Percentiles rank a stretch among this genome's conserved stretches.
These are phyloP conservation scores for Aporrectodea caliginosa DNA, from an alignment of 1,140 invertebrate species.

Conservation along the genomic window DNA sequence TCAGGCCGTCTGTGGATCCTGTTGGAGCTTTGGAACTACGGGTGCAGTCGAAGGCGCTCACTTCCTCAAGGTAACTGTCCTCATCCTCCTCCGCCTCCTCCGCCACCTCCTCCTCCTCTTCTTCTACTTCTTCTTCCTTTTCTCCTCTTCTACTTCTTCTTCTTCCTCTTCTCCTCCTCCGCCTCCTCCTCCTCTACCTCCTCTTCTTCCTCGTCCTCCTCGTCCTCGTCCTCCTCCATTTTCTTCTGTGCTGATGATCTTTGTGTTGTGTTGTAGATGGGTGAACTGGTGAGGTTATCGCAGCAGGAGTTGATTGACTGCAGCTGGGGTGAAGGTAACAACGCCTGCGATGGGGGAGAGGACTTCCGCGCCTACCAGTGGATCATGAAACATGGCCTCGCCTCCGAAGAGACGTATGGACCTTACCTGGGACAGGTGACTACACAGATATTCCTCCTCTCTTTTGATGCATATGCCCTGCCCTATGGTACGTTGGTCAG, in stretches of 20 bases:
- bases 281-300: conserved; percentile 74
- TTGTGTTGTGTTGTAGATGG: conserved; percentile 62
- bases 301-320: conserved; percentile 89
- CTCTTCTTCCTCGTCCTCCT: too few species aligned
- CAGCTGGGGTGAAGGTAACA: conserved; percentile 92
- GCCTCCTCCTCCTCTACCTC: too few species aligned
- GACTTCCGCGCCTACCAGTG: conserved; percentile 82
- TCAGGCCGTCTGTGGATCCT: conserved; percentile 93
- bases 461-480: too few species aligned
- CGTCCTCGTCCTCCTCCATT: too few species aligned
- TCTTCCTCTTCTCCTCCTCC: too few species aligned
- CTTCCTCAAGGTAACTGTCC: conserved; percentile 63
- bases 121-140: too few species aligned
- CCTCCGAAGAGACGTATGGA: conserved; percentile 84
- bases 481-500: too few species aligned
- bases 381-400: conserved; percentile 85
- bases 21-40: conserved; percentile 93
- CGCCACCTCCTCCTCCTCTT: too few species aligned
- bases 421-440: conserved; percentile 81
- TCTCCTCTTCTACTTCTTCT: too few species aligned
- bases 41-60: conserved; percentile 88
- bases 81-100: too few species aligned
- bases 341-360: conserved; percentile 94
- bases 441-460: conserved; percentile 38
- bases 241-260: too few species aligned